Evolutionary conservation across 1,140 invertebrate species (phyloP).

Genomic region (Ostrea denselamellosa): DNA sequence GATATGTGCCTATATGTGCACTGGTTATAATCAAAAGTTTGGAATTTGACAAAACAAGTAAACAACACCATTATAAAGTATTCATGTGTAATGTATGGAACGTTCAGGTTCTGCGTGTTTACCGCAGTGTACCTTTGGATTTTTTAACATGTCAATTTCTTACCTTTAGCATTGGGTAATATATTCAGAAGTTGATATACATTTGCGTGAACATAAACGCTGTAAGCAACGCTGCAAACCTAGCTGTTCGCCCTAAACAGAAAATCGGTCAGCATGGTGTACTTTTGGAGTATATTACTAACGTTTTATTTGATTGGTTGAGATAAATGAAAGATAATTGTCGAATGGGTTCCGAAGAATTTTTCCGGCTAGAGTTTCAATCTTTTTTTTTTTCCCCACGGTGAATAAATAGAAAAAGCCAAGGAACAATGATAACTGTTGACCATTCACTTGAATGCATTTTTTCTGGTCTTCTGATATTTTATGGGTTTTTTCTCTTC

Average conservation of each 20-base stretch:
- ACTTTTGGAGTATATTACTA: neutral
- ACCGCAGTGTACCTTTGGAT: neutral
- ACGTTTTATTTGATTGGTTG: neutral
- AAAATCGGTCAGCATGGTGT: neutral
- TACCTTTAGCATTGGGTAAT: neutral
- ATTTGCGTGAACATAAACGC: neutral
- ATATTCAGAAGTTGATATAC: neutral
- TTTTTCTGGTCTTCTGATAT: too few species aligned
- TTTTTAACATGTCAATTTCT: neutral
- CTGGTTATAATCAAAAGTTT: too few species aligned
- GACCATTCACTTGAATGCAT: too few species aligned
- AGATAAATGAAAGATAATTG: neutral
- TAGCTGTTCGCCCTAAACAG: neutral
- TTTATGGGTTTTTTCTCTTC: too few species aligned
- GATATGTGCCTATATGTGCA: too few species aligned
- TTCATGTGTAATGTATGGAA: neutral
- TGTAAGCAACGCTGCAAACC: neutral
- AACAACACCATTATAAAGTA: too few species aligned
- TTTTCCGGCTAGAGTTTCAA: neutral
- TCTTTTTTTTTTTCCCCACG: neutral
- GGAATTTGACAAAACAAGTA: too few species aligned
- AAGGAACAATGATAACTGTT: too few species aligned
- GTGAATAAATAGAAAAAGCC: too few species aligned
- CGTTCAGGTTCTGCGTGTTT: neutral
- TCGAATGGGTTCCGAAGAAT: neutral